Percentiles rank a stretch among this genome's conserved stretches.
These are phyloP conservation scores for Drosophila kanekoi DNA, from an alignment of 2,888 invertebrate species.

Conservation along the genomic window DNA sequence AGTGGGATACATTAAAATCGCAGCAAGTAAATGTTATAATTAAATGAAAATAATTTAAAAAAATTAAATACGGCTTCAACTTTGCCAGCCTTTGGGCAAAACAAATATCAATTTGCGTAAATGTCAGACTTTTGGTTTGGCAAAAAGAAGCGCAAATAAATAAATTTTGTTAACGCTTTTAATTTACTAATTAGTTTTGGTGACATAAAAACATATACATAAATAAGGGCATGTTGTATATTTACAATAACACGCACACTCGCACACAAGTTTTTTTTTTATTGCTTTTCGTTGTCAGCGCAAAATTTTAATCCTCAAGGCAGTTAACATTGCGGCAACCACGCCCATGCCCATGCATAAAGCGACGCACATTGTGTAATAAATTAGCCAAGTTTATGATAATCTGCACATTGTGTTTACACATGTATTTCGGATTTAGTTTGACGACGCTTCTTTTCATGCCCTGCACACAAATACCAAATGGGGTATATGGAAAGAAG, in stretches of 20 bases:
- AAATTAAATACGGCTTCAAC: not conserved
- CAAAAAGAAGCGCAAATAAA: constrained; percentile 11
- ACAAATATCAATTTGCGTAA: constrained; percentile 13
- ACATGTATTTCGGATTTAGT: constrained; percentile 70
- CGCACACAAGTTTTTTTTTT: constrained; percentile 21
- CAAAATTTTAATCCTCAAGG: constrained; percentile 48
- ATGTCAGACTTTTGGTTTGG: not conserved
- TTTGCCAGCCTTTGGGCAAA: not conserved
- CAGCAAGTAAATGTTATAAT: not conserved
- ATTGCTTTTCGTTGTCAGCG: constrained; percentile 45
- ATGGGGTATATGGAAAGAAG: not conserved
- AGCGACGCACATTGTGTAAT: constrained; percentile 54
- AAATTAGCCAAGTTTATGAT: constrained; percentile 69
- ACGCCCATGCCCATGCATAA: constrained; percentile 38
- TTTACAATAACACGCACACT: constrained; percentile 3
- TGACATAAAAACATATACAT: constrained; percentile 33
- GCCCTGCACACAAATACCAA: not conserved
- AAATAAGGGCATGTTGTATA: constrained; percentile 37
- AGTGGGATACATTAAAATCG: not conserved
- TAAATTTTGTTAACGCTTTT: constrained; percentile 29
- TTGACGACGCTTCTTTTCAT: constrained; percentile 19
- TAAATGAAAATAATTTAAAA: not conserved
- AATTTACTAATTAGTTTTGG: constrained; percentile 55
- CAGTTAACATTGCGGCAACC: constrained; percentile 23
- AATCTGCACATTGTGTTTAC: constrained; percentile 68